phyloP scores from a whole-genome alignment of 2,113 vertebrate genomes.

The Muntiacus muntjak region DNA sequence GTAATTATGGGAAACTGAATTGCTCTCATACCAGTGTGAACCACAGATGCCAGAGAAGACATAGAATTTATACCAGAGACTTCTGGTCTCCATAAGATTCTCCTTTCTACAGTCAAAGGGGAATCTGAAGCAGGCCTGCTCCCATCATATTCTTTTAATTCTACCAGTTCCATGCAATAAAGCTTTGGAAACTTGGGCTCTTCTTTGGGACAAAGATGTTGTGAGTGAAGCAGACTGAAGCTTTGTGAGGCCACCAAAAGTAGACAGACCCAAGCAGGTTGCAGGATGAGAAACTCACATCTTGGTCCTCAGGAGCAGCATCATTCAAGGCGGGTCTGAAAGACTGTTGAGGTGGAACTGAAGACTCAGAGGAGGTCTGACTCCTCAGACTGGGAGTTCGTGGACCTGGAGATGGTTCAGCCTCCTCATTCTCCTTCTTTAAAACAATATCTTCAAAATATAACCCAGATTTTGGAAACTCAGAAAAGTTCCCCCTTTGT shows the following conservation, averaged over 20 bases:
- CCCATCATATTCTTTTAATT: not conserved
- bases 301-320: conserved; percentile 77
- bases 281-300: conserved; percentile 75
- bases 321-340: conserved; percentile 86
- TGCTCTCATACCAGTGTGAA: too few species aligned
- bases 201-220: not conserved
- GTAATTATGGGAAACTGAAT: too few species aligned
- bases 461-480: too few species aligned
- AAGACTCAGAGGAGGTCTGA: conserved; percentile 82
- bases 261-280: fast-evolving
- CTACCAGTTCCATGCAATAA: not conserved
- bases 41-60: too few species aligned
- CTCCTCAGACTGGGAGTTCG: fast-evolving
- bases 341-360: conserved; percentile 85
- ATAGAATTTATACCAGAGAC: fast-evolving
- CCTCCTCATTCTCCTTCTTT: not conserved
- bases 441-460: too few species aligned
- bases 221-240: not conserved
- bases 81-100: not conserved
- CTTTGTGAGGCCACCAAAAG: fast-evolving
- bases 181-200: too few species aligned
- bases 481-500: too few species aligned
- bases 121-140: not conserved
- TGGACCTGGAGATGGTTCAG: not conserved
- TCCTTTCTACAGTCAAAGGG: not conserved